Evolutionary conservation across 1,140 invertebrate species (phyloP).

Genomic region (Trigoniulus corallinus): DNA sequence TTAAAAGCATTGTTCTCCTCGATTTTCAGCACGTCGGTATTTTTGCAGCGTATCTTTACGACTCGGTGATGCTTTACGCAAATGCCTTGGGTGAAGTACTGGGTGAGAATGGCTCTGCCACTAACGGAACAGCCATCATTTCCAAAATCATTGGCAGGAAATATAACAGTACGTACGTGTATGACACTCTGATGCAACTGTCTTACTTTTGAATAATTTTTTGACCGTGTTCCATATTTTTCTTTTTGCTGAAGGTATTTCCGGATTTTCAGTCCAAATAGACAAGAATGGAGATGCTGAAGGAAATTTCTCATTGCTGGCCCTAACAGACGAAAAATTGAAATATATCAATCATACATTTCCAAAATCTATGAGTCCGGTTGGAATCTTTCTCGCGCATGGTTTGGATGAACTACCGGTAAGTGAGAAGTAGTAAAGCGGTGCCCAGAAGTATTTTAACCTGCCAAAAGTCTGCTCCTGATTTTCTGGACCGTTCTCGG

Average conservation of each 20-base stretch:
- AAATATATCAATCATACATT: too few species aligned
- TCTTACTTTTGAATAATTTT: too few species aligned
- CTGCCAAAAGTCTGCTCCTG: too few species aligned
- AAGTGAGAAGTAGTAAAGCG: too few species aligned
- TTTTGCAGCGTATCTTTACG: slow-evolving; percentile 89
- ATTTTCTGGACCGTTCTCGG: too few species aligned
- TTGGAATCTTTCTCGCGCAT: neutral
- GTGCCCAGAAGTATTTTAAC: too few species aligned
- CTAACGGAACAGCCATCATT: slow-evolving; percentile 25
- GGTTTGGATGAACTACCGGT: too few species aligned
- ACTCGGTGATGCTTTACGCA: slow-evolving; percentile 84
- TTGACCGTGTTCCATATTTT: neutral
- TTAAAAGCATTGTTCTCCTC: slow-evolving; percentile 27
- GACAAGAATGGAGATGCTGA: slow-evolving; percentile 87
- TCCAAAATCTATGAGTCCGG: slow-evolving; percentile 12
- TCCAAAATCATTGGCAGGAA: neutral
- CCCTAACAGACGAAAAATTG: slow-evolving; percentile 42
- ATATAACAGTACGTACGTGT: too few species aligned
- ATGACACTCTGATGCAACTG: too few species aligned
- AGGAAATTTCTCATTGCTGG: slow-evolving; percentile 87
- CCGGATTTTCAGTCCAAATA: slow-evolving; percentile 73
- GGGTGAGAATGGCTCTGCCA: slow-evolving; percentile 17
- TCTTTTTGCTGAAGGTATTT: slow-evolving; percentile 50
- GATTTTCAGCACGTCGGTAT: slow-evolving; percentile 70
- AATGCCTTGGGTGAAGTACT: slow-evolving; percentile 60